A percentile compares a stretch with the other conserved stretches of the same genome.
phyloP scores from a whole-genome alignment of 1,140 invertebrate species.

The Euura lappo region DNA sequence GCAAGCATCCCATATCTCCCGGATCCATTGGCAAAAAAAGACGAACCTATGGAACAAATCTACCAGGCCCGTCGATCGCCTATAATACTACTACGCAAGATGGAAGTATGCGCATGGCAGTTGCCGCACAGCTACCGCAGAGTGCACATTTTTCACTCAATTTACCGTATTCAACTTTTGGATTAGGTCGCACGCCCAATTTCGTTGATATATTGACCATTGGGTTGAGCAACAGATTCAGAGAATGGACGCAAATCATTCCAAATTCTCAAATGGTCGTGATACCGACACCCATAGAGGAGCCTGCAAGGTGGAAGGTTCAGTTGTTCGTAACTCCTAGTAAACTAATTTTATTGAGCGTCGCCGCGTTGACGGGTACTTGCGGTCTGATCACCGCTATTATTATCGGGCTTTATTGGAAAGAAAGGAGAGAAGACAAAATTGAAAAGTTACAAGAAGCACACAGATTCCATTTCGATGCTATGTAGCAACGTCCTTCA shows the following conservation, averaged over 20 bases:
- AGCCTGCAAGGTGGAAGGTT: constrained; percentile 85
- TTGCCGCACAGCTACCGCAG: constrained; percentile 88
- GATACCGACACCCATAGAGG: constrained; percentile 83
- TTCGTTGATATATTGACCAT: constrained; percentile 92
- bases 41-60: constrained; percentile 85
- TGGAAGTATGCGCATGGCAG: constrained; percentile 74
- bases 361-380: constrained; percentile 85
- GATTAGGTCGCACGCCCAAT: constrained; percentile 94
- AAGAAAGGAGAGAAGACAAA: constrained; percentile 90
- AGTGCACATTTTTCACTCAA: constrained; percentile 91
- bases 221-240: constrained; percentile 72
- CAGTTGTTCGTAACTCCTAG: constrained; percentile 97
- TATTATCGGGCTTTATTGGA: constrained; percentile 89
- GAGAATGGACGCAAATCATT: constrained; percentile 91
- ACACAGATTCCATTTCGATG: constrained; percentile 85
- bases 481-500: constrained; percentile 63
- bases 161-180: constrained; percentile 94
- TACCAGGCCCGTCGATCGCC: constrained; percentile 86
- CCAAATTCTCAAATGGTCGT: constrained; percentile 98
- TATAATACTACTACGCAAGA: constrained; percentile 88
- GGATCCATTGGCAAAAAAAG: constrained; percentile 76
- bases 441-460: constrained; percentile 88
- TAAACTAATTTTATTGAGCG: constrained; percentile 90
- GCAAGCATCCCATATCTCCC: constrained; percentile 70
- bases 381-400: constrained; percentile 86